Evolutionary conservation across 2,113 vertebrate genomes (phyloP).

Genomic region (Elephantulus edwardii): DNA sequence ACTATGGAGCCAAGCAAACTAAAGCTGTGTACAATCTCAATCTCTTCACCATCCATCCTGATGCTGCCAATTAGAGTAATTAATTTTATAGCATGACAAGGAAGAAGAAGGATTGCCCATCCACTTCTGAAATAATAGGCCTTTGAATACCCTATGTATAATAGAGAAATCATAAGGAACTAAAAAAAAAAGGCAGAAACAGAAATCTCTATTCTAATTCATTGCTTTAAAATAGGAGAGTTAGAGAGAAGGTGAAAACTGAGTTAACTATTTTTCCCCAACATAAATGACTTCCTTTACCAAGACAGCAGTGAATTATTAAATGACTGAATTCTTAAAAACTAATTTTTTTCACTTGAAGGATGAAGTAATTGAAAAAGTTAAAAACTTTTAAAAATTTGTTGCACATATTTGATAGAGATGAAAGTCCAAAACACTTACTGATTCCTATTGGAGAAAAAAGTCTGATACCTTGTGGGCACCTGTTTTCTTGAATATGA

Average conservation of each 20-base stretch:
- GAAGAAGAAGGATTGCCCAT: too few relatives aligned
- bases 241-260: background rate
- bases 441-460: background rate
- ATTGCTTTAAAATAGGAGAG: background rate
- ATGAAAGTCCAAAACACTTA: background rate
- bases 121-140: too few relatives aligned
- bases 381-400: background rate
- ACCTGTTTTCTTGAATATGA: background rate
- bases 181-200: background rate
- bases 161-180: slow-evolving; percentile 25
- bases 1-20: too few relatives aligned
- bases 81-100: too few relatives aligned
- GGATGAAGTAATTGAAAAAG: background rate
- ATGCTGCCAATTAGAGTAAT: too few relatives aligned
- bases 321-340: background rate
- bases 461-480: background rate
- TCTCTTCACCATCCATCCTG: too few relatives aligned
- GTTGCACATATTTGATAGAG: background rate
- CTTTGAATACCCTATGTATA: too few relatives aligned
- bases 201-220: background rate
- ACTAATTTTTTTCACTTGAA: background rate
- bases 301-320: background rate
- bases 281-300: background rate
- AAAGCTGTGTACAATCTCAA: too few relatives aligned
- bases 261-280: background rate